phyloP scores from a whole-genome alignment of 1,140 invertebrate species.

The Monomorium pharaonis region DNA sequence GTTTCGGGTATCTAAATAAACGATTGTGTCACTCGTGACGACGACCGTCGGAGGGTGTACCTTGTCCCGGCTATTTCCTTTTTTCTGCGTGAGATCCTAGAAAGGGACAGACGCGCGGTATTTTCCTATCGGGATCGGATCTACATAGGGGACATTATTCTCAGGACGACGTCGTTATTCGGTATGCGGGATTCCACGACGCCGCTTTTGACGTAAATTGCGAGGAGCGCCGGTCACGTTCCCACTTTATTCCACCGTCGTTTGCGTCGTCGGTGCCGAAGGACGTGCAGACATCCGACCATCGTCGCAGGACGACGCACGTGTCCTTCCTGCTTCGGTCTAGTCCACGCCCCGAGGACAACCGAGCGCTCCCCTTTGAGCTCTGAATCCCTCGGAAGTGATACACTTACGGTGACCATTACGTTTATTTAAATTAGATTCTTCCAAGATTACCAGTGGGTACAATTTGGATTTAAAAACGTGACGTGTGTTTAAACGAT shows the following conservation, averaged over 20 bases:
- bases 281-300: slow-evolving; percentile 69
- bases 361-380: background rate
- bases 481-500: background rate
- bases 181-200: slow-evolving; percentile 73
- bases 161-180: slow-evolving; percentile 74
- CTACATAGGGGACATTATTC: slow-evolving; percentile 75
- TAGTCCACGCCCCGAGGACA: background rate
- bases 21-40: slow-evolving; percentile 49
- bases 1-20: slow-evolving; percentile 42
- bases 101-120: slow-evolving; percentile 65
- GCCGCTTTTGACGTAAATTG: slow-evolving; percentile 83
- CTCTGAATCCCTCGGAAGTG: background rate
- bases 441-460: background rate
- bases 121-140: slow-evolving; percentile 73
- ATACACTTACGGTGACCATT: background rate
- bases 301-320: slow-evolving; percentile 54
- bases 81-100: slow-evolving; percentile 50
- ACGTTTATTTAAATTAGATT: background rate
- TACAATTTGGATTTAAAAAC: background rate
- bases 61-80: slow-evolving; percentile 58
- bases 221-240: slow-evolving; percentile 80
- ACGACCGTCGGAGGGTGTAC: slow-evolving; percentile 27
- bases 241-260: slow-evolving; percentile 76
- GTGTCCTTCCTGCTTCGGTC: slow-evolving; percentile 40
- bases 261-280: slow-evolving; percentile 66